Base-by-base conservation (phyloP, 2,113 vertebrate species). In the Crotalus horridus region DNA sequence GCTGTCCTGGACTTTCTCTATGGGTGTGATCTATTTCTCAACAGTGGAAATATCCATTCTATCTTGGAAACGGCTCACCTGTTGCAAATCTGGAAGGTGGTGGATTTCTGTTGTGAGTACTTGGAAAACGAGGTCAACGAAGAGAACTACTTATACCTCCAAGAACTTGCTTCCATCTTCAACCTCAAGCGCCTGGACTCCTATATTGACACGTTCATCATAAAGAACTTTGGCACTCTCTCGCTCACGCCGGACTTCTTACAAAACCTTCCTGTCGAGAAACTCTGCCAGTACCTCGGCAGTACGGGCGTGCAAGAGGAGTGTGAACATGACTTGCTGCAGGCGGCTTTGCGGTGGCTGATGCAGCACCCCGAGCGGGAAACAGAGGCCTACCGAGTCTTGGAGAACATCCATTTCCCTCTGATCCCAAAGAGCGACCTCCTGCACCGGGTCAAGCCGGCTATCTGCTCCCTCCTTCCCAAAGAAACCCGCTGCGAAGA, bases 71-170 rank as follows among this genome's bases (percentile, higher is more conserved):
- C 98, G 0, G 98, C 99, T 4, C 99, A 99, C 95, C 97, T 99
- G 89, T 97, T 99, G 94, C 99, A 99, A 98, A 98, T 99, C 95
- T 99, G 99, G 98, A 98, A 97, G 11, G 98, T 95, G 74, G 99
- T 99, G 4, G 99, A 99, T 94, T 99, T 99, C 97, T 99, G 99
- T 96, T 99, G 99, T 0, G 98, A 99, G 97, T 99, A 98, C 91
- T 97, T 99, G 96, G 99, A 99, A 97, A 98, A 97, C 39, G 98
- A 99, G 90, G 98, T 99, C 95, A 99, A 97, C 0, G 98, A 99
- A 95, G 99, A 99, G 94, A 99, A 99, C 94, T 99, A 99, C 94
- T 96, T 99, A 88, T 98, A 99, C 97, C 98, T 99, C 69, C 99
- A 99, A 93, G 98, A 99, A 92, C 97, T 99, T 89, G 98, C 99